These are phyloP conservation scores for Diplolepis rosae DNA, from an alignment of 2,888 invertebrate genomes.

Conservation along the genomic window DNA sequence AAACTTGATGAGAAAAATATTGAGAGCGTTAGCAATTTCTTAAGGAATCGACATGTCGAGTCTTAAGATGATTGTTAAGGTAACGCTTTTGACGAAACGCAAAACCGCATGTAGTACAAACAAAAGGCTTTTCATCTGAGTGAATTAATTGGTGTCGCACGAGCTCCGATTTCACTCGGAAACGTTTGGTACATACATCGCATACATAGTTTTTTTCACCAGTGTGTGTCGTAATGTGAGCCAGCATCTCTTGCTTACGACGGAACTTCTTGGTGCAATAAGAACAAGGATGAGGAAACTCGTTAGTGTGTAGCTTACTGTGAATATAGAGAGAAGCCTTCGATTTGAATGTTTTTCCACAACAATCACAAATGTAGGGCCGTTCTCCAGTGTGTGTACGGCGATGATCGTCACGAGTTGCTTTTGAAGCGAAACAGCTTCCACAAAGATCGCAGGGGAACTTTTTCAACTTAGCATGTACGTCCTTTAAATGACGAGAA, in stretches of 20 bases:
- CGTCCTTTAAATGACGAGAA: conserved; percentile 68
- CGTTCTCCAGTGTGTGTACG: conserved; percentile 69
- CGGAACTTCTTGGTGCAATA: conserved; percentile 77
- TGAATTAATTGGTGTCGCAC: conserved; percentile 76
- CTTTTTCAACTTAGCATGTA: conserved; percentile 68
- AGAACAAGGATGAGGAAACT: conserved; percentile 72
- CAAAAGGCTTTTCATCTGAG: conserved; percentile 75
- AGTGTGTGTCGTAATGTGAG: conserved; percentile 76
- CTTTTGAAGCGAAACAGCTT: conserved; percentile 68
- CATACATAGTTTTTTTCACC: conserved; percentile 77
- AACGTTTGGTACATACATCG: conserved; percentile 74
- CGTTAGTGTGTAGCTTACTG: conserved; percentile 73
- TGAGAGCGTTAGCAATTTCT: background rate
- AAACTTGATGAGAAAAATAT: too few species aligned
- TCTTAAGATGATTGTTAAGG: conserved; percentile 75
- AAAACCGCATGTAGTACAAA: conserved; percentile 73
- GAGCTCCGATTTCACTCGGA: conserved; percentile 78
- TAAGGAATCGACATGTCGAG: conserved; percentile 67
- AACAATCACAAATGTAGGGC: conserved; percentile 73
- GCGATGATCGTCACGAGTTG: conserved; percentile 70
- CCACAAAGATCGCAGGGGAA: conserved; percentile 68
- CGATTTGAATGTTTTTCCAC: conserved; percentile 74
- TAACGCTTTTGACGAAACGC: conserved; percentile 76
- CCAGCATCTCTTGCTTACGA: conserved; percentile 75
- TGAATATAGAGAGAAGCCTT: conserved; percentile 74